Evolutionary conservation across 2,113 vertebrate species (phyloP).

Genomic region (Atrichornis clamosus): DNA sequence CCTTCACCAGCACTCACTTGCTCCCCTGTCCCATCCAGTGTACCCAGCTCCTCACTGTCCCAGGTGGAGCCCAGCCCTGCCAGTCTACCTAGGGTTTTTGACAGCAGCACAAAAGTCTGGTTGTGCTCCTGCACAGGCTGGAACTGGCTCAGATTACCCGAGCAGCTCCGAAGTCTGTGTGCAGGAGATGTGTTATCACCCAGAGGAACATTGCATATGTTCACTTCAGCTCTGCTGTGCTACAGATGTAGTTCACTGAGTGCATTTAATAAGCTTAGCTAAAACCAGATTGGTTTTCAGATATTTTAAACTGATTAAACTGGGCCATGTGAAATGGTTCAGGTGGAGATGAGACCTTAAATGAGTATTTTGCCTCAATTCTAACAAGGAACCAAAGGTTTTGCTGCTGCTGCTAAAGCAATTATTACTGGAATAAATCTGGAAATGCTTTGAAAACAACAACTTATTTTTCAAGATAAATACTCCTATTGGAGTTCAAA

Average conservation of each 20-base stretch:
- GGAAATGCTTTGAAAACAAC: neutral
- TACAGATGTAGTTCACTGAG: neutral
- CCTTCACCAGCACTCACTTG: neutral
- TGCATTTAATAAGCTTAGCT: neutral
- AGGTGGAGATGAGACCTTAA: neutral
- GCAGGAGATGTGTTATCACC: neutral
- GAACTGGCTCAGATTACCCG: neutral
- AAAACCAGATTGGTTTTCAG: neutral
- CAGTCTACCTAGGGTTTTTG: neutral
- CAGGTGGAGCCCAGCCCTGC: neutral
- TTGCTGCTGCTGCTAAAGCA: neutral
- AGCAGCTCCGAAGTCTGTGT: neutral
- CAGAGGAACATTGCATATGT: neutral
- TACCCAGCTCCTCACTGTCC: neutral
- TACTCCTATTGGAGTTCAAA: neutral
- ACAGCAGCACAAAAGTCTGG: neutral
- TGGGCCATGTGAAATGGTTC: neutral
- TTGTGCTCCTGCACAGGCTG: neutral
- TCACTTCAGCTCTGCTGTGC: neutral
- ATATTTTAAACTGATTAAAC: neutral
- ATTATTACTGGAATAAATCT: neutral
- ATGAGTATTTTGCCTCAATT: neutral
- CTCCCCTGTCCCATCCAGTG: neutral
- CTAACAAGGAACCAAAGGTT: neutral
- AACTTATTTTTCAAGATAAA: neutral